Conservation (phyloP, 1,140 invertebrate species). For the Drosophila paulistorum region DNA sequence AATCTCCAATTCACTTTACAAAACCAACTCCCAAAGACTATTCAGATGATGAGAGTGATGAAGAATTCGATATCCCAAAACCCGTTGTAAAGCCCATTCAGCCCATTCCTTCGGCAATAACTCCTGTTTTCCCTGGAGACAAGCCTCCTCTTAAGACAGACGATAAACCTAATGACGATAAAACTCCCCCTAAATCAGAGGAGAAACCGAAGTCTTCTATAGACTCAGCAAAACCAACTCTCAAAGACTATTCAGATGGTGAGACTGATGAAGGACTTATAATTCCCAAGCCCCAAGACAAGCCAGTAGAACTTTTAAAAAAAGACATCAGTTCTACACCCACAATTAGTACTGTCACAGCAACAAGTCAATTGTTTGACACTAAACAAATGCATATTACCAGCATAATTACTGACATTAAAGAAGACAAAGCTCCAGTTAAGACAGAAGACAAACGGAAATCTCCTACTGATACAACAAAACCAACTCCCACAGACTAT, state of each 20-base stretch:
- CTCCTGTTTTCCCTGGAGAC: background rate
- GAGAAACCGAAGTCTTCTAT: slow-evolving; percentile 24
- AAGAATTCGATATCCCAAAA: slow-evolving; percentile 11
- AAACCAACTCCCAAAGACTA: background rate
- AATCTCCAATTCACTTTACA: background rate
- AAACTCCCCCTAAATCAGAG: slow-evolving; percentile 1
- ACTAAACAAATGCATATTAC: no score
- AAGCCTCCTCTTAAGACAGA: slow-evolving; percentile 7
- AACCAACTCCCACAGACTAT: no score
- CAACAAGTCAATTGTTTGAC: no score
- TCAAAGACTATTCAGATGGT: background rate
- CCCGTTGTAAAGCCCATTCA: background rate
- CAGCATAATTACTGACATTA: no score
- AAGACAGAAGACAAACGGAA: no score
- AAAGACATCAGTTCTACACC: no score
- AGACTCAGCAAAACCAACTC: background rate
- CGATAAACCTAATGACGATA: slow-evolving; percentile 12
- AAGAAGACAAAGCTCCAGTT: no score
- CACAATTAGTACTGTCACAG: no score
- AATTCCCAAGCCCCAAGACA: background rate
- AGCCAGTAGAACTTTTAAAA: no score
- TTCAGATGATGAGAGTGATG: slow-evolving; percentile 5
- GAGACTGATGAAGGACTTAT: slow-evolving; percentile 5
- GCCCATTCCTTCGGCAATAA: background rate
- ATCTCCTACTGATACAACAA: no score